Percentiles rank a stretch among this genome's conserved stretches.
Evolutionary conservation across 1,140 invertebrate species (phyloP).

Genomic region (Meteorus sp.): DNA sequence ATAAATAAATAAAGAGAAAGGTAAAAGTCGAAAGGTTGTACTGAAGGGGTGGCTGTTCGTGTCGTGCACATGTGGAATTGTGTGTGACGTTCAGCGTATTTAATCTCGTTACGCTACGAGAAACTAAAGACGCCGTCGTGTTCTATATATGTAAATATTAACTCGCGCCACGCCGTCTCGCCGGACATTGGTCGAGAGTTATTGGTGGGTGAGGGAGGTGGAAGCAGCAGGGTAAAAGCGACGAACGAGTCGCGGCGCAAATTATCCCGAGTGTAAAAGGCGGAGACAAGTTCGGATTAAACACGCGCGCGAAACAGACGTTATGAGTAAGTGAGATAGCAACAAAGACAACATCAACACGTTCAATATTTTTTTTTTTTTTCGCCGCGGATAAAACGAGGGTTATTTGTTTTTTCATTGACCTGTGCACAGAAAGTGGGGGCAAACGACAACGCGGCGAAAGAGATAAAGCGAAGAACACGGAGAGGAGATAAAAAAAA

Average conservation of each 20-base stretch:
- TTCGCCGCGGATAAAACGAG: no score
- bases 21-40: conserved; percentile 25
- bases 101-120: neutral
- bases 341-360: no score
- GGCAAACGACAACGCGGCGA: no score
- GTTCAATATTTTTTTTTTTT: no score
- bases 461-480: no score
- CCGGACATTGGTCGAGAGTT: neutral
- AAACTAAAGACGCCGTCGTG: neutral
- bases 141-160: conserved; percentile 4
- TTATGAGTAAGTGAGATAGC: no score
- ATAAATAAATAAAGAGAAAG: conserved; percentile 29
- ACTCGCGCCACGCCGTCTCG: conserved; percentile 13
- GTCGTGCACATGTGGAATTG: conserved; percentile 15
- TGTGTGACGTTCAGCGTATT: conserved; percentile 15
- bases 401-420: no score
- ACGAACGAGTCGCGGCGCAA: no score
- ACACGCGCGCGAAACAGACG: no score
- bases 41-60: neutral
- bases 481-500: no score
- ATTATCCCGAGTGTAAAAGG: neutral
- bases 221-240: neutral
- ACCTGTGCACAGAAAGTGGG: no score
- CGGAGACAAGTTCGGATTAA: no score
- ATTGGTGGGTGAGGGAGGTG: neutral